A percentile compares a stretch with the other conserved stretches of the same genome.
These are phyloP conservation scores for Calypte anna DNA, from an alignment of 2,113 vertebrate species.

Conservation along the genomic window DNA sequence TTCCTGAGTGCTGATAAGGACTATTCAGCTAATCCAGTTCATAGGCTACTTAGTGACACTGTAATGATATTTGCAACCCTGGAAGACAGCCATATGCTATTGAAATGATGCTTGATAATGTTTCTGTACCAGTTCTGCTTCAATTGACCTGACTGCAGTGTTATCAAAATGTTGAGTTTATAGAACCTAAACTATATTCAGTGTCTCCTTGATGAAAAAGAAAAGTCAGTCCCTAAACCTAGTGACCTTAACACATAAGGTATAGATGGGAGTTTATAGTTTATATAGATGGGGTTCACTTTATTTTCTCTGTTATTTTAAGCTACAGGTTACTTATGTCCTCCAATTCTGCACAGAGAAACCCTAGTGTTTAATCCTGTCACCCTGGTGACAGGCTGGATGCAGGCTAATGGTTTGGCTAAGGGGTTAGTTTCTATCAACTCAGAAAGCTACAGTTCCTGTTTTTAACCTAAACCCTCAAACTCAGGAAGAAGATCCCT, in stretches of 20 bases:
- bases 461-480: background rate
- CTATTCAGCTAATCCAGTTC: slow-evolving; percentile 41
- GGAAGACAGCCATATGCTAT: slow-evolving; percentile 24
- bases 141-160: slow-evolving; percentile 37
- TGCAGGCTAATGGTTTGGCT: background rate
- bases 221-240: slow-evolving; percentile 12
- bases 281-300: background rate
- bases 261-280: background rate
- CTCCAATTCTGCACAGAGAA: background rate
- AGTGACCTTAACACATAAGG: background rate
- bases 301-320: background rate
- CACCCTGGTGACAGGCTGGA: background rate
- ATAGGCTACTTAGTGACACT: background rate
- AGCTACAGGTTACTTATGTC: background rate
- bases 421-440: background rate
- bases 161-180: slow-evolving; percentile 49
- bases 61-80: slow-evolving; percentile 44
- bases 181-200: background rate
- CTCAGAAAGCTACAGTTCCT: background rate
- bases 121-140: slow-evolving; percentile 42
- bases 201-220: slow-evolving; percentile 21
- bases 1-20: slow-evolving; percentile 49
- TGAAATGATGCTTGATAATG: slow-evolving; percentile 39
- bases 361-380: background rate
- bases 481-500: background rate